Evolutionary conservation across 2,888 invertebrate species (phyloP).

Genomic region (Idaea straminata): DNA sequence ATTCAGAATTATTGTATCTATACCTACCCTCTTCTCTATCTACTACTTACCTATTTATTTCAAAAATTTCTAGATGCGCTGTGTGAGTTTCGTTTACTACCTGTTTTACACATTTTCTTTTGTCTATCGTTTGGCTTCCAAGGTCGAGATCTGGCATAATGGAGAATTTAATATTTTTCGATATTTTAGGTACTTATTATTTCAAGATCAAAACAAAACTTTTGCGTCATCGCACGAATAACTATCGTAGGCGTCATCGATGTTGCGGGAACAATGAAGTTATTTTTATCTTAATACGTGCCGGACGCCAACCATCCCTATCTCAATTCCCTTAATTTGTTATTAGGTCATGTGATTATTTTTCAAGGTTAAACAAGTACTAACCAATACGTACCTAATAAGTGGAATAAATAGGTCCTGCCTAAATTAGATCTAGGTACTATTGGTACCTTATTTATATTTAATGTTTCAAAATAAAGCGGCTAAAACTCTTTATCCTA

Average conservation of each 20-base stretch:
- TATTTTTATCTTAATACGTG: conserved; percentile 14
- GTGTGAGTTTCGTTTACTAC: not conserved
- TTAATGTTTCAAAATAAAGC: not conserved
- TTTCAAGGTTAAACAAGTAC: not conserved
- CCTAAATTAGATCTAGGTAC: not conserved
- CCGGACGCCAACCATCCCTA: conserved; percentile 14
- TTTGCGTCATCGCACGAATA: not conserved
- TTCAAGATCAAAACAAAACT: not conserved
- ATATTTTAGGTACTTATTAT: not conserved
- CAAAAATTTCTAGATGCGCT: not conserved
- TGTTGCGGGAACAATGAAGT: conserved; percentile 15
- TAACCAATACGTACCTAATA: conserved; percentile 5
- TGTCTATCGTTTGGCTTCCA: not conserved
- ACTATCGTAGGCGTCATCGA: not conserved
- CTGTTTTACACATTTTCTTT: not conserved
- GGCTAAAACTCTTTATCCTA: conserved; percentile 1
- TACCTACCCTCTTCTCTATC: conserved; percentile 16
- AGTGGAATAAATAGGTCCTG: not conserved
- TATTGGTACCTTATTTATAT: not conserved
- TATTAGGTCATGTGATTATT: conserved; percentile 16
- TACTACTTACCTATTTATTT: conserved; percentile 2
- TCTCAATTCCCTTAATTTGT: conserved; percentile 8
- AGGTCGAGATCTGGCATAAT: not conserved
- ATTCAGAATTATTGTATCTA: conserved; percentile 19
- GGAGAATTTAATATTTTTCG: conserved; percentile 21